Conservation (phyloP, 2,113 vertebrate species). For the Illadopsis cleaveri region DNA sequence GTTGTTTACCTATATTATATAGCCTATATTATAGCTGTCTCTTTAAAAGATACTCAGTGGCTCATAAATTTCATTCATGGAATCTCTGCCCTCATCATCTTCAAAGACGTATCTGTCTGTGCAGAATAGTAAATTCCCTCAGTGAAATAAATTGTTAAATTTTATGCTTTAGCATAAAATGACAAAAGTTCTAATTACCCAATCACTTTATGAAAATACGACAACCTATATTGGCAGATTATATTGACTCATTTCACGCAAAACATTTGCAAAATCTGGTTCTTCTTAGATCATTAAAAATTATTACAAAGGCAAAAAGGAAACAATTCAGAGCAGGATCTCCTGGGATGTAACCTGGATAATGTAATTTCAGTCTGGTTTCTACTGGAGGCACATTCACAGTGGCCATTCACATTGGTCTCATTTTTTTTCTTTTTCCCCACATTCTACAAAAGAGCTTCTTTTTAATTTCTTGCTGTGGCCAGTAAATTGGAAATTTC, state of each 20-base stretch:
- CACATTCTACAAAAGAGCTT: neutral
- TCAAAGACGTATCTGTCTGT: conserved; percentile 21
- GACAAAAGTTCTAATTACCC: neutral
- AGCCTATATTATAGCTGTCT: neutral
- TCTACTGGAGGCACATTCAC: neutral
- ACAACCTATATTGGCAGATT: neutral
- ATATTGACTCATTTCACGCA: neutral
- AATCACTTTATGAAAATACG: neutral
- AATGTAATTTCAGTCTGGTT: neutral
- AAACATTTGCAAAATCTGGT: neutral
- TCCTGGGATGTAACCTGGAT: neutral
- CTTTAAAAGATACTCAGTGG: neutral
- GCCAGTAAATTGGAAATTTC: neutral
- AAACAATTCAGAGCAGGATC: neutral
- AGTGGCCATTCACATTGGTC: no score
- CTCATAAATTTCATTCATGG: conserved; percentile 31
- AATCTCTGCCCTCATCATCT: conserved; percentile 17
- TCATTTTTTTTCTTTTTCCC: neutral
- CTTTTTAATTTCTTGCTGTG: neutral
- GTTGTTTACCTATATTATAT: neutral
- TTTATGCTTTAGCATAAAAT: neutral
- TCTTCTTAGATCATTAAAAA: neutral
- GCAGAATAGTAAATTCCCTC: neutral
- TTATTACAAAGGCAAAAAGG: neutral
- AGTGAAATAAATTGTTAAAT: neutral